These are phyloP conservation scores for Muscina levida DNA, from an alignment of 2,888 invertebrate genomes.

Conservation along the genomic window DNA sequence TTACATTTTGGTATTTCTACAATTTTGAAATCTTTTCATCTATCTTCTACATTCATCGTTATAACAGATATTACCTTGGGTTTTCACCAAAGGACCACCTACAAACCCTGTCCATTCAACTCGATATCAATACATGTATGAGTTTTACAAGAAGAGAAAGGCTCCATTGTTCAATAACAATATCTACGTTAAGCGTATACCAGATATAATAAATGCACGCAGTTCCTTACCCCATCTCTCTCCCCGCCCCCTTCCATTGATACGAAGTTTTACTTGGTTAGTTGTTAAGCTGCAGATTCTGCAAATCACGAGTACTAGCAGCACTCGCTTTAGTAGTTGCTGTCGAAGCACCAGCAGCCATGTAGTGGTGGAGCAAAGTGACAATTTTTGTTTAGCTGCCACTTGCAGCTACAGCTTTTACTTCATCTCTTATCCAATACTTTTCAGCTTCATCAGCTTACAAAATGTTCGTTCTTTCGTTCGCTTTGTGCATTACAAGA, in stretches of 20 bases:
- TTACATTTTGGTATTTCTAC: too few species aligned
- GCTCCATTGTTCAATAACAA: too few species aligned
- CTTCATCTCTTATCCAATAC: conserved; percentile 5
- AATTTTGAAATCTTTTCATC: too few species aligned
- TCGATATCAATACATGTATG: not conserved
- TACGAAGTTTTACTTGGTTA: not conserved
- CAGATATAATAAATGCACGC: too few species aligned
- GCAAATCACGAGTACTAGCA: conserved; percentile 2
- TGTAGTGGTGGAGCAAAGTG: conserved; percentile 1
- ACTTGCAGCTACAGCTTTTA: conserved; percentile 7
- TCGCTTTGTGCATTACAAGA: not conserved
- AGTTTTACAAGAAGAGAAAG: not conserved
- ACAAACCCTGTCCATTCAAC: too few species aligned
- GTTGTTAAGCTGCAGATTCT: not conserved
- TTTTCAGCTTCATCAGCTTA: conserved; percentile 35
- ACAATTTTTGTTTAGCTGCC: conserved; percentile 39
- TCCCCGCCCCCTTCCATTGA: not conserved
- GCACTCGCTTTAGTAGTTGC: too few species aligned
- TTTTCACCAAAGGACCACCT: too few species aligned
- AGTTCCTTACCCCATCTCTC: not conserved
- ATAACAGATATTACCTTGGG: too few species aligned
- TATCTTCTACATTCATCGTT: too few species aligned
- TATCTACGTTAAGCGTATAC: too few species aligned
- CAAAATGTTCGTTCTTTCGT: conserved; percentile 22
- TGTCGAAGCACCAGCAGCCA: not conserved